These are phyloP conservation scores for Tetragnatha versicolor DNA, from an alignment of 1,140 invertebrate species.

Conservation along the genomic window DNA sequence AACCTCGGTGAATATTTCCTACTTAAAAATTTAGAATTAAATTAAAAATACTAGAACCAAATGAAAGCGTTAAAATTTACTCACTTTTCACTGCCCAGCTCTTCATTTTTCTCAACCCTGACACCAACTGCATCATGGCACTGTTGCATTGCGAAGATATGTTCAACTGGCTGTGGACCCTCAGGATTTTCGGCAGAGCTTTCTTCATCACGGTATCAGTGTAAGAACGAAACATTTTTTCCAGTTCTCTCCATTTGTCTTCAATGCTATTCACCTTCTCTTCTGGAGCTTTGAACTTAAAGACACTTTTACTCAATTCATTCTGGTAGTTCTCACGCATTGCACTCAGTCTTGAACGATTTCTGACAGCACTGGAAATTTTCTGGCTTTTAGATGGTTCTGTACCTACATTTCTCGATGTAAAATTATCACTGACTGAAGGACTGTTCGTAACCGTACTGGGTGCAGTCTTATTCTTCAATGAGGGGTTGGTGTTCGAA, in stretches of 20 bases:
- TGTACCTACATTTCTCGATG: too few relatives aligned
- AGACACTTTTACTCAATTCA: not conserved
- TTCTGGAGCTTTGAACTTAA: not conserved
- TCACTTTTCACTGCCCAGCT: conserved; percentile 57
- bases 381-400: too few relatives aligned
- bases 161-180: conserved; percentile 42
- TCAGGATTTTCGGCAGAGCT: conserved; percentile 23
- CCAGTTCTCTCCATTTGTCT: conserved; percentile 41
- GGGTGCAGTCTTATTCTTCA: too few relatives aligned
- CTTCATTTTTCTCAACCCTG: conserved; percentile 49
- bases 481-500: too few relatives aligned
- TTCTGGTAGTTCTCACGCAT: too few relatives aligned
- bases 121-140: conserved; percentile 19
- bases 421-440: too few relatives aligned
- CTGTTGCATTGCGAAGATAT: conserved; percentile 37
- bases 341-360: too few relatives aligned
- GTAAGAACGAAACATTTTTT: conserved; percentile 32
- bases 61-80: conserved; percentile 18
- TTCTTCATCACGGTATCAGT: conserved; percentile 47
- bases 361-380: too few relatives aligned
- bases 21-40: not conserved
- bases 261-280: conserved; percentile 7
- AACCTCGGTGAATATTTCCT: not conserved
- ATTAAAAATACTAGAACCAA: not conserved
- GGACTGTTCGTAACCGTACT: too few relatives aligned